Conservation (phyloP, 2,113 vertebrate genomes). For the Serinus canaria region DNA sequence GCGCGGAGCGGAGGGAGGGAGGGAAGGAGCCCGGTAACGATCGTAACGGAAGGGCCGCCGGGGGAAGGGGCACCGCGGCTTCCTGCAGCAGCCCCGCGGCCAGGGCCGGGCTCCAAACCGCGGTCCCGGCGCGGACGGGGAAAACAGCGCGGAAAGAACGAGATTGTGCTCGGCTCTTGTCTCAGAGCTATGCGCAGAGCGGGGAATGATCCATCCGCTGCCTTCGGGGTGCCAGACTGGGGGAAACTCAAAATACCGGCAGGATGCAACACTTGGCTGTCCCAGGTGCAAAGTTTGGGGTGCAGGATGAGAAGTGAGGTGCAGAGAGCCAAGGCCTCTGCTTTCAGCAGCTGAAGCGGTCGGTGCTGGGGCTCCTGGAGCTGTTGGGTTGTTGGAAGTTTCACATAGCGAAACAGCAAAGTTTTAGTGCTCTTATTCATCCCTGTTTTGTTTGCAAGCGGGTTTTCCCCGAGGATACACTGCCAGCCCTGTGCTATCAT, state of each 20-base stretch:
- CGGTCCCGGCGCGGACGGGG: neutral
- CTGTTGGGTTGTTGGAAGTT: neutral
- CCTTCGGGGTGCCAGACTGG: neutral
- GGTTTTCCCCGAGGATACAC: neutral
- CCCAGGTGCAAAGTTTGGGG: neutral
- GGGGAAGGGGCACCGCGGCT: neutral
- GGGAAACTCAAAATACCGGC: neutral
- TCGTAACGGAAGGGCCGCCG: neutral
- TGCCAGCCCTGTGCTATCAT: neutral
- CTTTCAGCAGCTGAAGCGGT: neutral
- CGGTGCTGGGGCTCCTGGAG: neutral
- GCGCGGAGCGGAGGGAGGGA: neutral
- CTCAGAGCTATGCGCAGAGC: fast-evolving
- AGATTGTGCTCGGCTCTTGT: neutral
- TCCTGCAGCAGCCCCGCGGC: neutral
- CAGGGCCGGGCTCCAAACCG: neutral
- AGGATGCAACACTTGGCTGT: fast-evolving
- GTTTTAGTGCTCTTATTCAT: neutral
- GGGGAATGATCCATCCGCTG: fast-evolving
- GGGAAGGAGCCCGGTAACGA: neutral
- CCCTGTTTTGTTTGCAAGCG: neutral
- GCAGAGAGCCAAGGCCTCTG: neutral
- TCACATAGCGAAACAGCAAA: fast-evolving
- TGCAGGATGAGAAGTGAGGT: neutral
- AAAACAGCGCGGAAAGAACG: neutral